phyloP scores from a whole-genome alignment of 37 sponge, comb jelly and placozoan genomes.

The Beroe forskalii region DNA sequence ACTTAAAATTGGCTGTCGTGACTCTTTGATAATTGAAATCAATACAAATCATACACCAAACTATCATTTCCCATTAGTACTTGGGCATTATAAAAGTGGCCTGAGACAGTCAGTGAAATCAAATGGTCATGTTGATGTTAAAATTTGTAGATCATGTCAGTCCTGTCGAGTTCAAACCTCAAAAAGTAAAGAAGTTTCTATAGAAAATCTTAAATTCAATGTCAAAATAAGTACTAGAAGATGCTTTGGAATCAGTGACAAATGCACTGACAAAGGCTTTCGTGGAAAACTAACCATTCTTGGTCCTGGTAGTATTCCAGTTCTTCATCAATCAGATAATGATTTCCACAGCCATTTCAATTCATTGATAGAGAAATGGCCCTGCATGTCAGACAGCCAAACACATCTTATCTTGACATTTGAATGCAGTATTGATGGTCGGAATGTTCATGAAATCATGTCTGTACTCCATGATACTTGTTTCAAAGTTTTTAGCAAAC shows the following conservation, averaged over 20 bases:
- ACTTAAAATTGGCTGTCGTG: conserved; percentile 21
- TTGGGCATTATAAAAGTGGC: not conserved
- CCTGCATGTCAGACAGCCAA: not conserved
- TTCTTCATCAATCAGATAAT: not conserved
- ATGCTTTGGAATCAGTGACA: conserved; percentile 26
- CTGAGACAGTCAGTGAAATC: not conserved
- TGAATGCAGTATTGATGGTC: not conserved
- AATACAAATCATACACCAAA: not conserved
- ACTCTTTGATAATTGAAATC: conserved; percentile 12
- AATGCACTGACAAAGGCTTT: not conserved
- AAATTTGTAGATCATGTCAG: not conserved
- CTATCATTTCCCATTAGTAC: not conserved
- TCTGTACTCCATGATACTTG: conserved; percentile 2
- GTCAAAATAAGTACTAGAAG: not conserved
- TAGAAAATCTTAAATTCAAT: not conserved
- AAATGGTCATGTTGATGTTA: conserved; percentile 8
- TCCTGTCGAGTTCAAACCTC: conserved; percentile 19
- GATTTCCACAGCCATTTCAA: conserved; percentile 16
- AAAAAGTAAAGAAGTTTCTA: not conserved
- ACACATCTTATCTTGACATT: conserved; percentile 45
- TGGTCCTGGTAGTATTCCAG: conserved; percentile 17
- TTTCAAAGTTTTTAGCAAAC: conserved; percentile 31
- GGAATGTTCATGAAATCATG: conserved; percentile 29
- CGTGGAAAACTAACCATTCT: not conserved
- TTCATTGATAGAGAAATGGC: not conserved